A percentile compares a stretch with the other conserved stretches of the same genome.
phyloP scores from a whole-genome alignment of 2,888 invertebrate genomes.

The Seira sanloemensis region DNA sequence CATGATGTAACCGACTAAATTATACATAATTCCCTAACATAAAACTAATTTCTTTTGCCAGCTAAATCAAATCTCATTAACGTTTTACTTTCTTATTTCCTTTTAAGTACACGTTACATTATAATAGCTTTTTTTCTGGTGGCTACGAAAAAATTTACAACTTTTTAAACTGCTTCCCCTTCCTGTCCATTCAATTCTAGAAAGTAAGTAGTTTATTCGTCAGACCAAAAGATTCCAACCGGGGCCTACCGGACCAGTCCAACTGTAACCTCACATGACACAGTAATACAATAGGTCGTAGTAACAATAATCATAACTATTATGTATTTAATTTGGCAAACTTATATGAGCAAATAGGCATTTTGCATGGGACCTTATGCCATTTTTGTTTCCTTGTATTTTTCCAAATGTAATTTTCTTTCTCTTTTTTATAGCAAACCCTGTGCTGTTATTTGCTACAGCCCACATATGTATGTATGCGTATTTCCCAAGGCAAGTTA shows the following conservation, averaged over 20 bases:
- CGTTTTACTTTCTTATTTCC: background rate
- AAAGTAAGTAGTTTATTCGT: no score
- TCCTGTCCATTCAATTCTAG: no score
- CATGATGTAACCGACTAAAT: background rate
- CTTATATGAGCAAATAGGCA: conserved; percentile 54
- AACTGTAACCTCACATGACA: background rate
- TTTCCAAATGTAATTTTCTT: background rate
- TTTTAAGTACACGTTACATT: background rate
- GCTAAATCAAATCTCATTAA: background rate
- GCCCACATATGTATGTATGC: no score
- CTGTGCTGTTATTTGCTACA: background rate
- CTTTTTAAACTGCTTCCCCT: background rate
- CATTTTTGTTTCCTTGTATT: background rate
- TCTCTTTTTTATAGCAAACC: background rate
- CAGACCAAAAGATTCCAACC: no score
- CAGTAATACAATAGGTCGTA: background rate
- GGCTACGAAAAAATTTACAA: background rate
- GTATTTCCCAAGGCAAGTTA: no score
- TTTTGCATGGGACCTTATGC: background rate
- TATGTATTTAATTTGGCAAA: conserved; percentile 49
- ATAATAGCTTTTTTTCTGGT: background rate
- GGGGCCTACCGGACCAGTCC: no score
- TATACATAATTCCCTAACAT: background rate
- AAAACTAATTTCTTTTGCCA: background rate
- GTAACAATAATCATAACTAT: background rate